phyloP scores from a whole-genome alignment of 2,797 vertebrate species.

The Dendrocincla tyrannina region DNA sequence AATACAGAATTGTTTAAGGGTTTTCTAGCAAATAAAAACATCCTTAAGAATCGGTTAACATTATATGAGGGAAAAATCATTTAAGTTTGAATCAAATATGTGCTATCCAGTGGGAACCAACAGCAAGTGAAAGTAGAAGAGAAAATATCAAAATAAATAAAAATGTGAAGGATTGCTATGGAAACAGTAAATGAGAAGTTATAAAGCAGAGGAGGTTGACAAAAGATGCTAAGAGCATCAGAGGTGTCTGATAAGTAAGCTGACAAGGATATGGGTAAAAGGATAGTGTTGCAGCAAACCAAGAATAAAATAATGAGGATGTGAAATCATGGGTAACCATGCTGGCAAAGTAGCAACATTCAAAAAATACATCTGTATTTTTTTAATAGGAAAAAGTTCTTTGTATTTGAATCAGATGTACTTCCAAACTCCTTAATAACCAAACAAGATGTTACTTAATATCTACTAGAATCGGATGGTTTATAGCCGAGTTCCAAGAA shows the following conservation, averaged over 20 bases:
- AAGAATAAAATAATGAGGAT: neutral
- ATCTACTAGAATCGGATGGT: neutral
- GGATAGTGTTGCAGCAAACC: neutral
- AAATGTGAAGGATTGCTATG: neutral
- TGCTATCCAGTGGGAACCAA: neutral
- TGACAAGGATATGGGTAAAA: neutral
- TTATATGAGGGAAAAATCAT: neutral
- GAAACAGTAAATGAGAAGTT: conserved; percentile 14
- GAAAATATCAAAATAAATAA: neutral
- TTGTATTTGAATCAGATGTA: neutral
- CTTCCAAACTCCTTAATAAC: neutral
- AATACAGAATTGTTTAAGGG: neutral
- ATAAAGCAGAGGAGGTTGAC: neutral
- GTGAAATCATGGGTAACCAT: neutral
- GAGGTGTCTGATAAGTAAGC: neutral
- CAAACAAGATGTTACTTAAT: neutral
- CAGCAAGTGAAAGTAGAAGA: neutral
- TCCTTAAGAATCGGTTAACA: neutral
- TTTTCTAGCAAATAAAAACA: neutral
- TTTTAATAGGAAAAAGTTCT: neutral
- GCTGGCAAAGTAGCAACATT: neutral
- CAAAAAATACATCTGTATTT: neutral
- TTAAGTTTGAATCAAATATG: neutral
- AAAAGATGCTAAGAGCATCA: neutral
- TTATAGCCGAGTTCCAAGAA: neutral